Conservation (phyloP, 2,113 vertebrate genomes). For the Phrynocephalus versicolor region DNA sequence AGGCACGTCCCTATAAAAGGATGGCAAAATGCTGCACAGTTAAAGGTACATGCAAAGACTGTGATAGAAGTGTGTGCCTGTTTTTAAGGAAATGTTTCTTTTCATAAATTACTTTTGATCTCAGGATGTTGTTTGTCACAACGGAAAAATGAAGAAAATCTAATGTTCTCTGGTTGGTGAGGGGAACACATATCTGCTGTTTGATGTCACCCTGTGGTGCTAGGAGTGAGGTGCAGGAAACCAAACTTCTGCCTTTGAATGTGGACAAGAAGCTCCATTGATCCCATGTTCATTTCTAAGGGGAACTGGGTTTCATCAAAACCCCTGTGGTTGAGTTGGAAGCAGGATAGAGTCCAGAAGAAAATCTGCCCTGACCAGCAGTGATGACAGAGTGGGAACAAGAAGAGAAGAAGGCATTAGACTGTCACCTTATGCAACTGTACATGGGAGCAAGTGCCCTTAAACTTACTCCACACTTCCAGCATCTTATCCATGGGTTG, state of each 20-base stretch:
- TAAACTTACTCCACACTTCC: not conserved
- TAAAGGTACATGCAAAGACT: too few species aligned
- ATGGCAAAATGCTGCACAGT: too few species aligned
- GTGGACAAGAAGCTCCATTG: not conserved
- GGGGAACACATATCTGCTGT: not conserved
- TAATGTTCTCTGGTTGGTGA: not conserved
- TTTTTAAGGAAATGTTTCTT: too few species aligned
- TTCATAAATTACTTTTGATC: not conserved
- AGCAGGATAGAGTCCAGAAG: not conserved
- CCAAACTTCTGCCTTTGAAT: not conserved
- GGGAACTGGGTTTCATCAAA: not conserved
- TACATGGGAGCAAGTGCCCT: not conserved
- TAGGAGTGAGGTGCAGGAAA: not conserved
- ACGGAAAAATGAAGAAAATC: too few species aligned
- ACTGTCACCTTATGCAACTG: too few species aligned
- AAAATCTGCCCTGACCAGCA: too few species aligned
- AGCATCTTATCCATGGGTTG: not conserved
- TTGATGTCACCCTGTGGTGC: not conserved
- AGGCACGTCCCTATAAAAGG: too few species aligned
- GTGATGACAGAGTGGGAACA: too few species aligned
- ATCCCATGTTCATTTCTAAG: not conserved
- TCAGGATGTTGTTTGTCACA: not conserved
- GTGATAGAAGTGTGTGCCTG: too few species aligned
- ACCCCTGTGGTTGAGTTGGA: not conserved
- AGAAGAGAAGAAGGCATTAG: too few species aligned